Percentiles rank a stretch among this genome's conserved stretches.
phyloP scores from a whole-genome alignment of 2,797 vertebrate species.

The Peromyscus aztecus region DNA sequence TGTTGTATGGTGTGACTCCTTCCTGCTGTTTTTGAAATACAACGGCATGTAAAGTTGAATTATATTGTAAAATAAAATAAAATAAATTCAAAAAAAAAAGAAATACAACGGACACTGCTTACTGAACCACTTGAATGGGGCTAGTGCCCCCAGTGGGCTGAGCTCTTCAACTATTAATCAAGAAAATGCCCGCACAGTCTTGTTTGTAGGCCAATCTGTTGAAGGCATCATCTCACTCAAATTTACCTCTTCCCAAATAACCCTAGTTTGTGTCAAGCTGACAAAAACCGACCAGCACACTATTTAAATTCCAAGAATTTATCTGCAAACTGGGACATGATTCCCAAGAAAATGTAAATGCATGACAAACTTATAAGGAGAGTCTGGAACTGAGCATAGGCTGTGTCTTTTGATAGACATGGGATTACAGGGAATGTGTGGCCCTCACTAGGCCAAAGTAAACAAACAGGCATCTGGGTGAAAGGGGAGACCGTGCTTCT shows the following conservation, averaged over 20 bases:
- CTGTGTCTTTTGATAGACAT: not conserved
- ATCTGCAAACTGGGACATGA: conserved; percentile 4
- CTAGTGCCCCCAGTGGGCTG: not conserved
- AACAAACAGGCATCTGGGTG: conserved; percentile 73
- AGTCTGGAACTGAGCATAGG: not conserved
- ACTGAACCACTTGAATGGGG: not conserved
- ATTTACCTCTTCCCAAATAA: no score
- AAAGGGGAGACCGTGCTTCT: conserved; percentile 75
- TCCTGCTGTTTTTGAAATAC: no score
- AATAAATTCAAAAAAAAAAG: no score
- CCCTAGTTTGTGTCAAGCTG: not conserved
- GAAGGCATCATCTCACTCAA: not conserved
- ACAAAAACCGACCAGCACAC: not conserved
- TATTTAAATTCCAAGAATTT: conserved; percentile 19
- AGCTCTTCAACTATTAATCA: no score
- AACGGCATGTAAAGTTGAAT: no score
- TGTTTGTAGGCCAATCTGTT: not conserved
- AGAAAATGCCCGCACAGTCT: not conserved
- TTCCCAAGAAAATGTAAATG: not conserved
- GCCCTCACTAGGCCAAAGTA: conserved; percentile 57
- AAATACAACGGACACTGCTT: no score
- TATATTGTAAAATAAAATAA: no score
- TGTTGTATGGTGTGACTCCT: no score
- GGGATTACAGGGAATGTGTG: not conserved
- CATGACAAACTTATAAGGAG: not conserved